Evolutionary conservation across 2,113 vertebrate species (phyloP).

Genomic region (Cyprinodon variegatus): DNA sequence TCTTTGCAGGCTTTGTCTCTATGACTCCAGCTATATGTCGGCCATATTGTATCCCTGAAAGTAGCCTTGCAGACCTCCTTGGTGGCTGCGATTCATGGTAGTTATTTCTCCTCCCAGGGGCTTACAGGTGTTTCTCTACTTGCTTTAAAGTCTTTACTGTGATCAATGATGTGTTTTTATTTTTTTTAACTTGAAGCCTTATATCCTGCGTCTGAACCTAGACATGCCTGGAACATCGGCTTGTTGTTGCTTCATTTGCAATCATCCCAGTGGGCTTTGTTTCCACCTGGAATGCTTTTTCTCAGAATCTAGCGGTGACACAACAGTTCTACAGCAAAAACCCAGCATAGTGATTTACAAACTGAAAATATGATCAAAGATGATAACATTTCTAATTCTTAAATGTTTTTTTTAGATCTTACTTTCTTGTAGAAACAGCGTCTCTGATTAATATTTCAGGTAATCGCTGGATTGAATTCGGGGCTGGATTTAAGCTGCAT

Average conservation of each 20-base stretch:
- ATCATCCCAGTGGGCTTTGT: slow-evolving; percentile 10
- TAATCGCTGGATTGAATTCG: too few relatives aligned
- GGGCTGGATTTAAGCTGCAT: too few relatives aligned
- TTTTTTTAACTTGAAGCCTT: background rate
- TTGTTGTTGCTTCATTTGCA: slow-evolving; percentile 13
- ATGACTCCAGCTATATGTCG: background rate
- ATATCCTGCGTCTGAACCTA: slow-evolving; percentile 1
- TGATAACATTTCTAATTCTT: too few relatives aligned
- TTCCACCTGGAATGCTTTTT: slow-evolving; percentile 14
- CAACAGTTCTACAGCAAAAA: background rate
- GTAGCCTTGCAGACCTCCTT: background rate
- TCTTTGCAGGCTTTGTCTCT: background rate
- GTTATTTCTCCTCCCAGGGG: too few relatives aligned
- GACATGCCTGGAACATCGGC: background rate
- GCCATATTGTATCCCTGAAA: background rate
- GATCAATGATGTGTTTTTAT: background rate
- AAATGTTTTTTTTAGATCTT: too few relatives aligned
- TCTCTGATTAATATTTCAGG: too few relatives aligned
- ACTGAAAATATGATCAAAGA: background rate
- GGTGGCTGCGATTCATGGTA: background rate
- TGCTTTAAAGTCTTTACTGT: background rate
- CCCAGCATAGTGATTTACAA: background rate
- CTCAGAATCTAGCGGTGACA: background rate
- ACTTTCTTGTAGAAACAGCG: too few relatives aligned
- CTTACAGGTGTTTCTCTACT: background rate